Base-by-base conservation (phyloP, 2,888 invertebrate species). In the Sinhomidia bicolor region DNA sequence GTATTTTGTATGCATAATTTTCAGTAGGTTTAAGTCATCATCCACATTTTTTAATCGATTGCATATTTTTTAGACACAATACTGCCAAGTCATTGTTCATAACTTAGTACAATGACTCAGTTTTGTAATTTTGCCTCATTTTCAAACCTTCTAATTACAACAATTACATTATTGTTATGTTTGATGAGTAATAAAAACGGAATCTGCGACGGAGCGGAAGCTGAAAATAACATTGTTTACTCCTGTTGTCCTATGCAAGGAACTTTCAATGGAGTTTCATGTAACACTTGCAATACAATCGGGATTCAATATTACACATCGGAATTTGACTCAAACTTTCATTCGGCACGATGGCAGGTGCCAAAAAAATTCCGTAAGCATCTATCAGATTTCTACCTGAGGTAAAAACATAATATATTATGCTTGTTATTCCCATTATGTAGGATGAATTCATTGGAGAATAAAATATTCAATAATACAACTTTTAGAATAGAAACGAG, bases 281-380 rank as follows among this genome's bases (percentile, higher is more conserved):
- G 74, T 20, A 12, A 32, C 26, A 5, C 41, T 26, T 44, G 41
- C 41, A 57, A 14, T 14, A 5, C 76, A 29, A 47, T n/a, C n/a
- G n/a, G 36, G 7, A 36, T 5, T 36, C 26, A 23, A 12, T 54
- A 81, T 36, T 26, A 57, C 3, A 17, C 20, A 6, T 71, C 86
- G 7, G 89, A 89, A 41, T 89, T 89, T 79, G 89, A 87, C 20
- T 54, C 41, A 12, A 0, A 23, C 7, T 17, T 47, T 44, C 74
- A 65, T 68, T 32, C 17, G 76, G 47, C 36, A 12, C 26, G 3
- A 2, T 89, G 85, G 89, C 10, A 7, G 29, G 87, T 89, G 0
- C 89, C 85, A 26, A 1, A 23, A 44, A 12, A 29, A 32, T 68
- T 82, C 54, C 51, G 51, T 29, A 29, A 79, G 17, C 44, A 82